Percentiles rank a stretch among this genome's conserved stretches.
Conservation (phyloP, 2,797 vertebrate genomes). For the Adelosebastes latens region DNA sequence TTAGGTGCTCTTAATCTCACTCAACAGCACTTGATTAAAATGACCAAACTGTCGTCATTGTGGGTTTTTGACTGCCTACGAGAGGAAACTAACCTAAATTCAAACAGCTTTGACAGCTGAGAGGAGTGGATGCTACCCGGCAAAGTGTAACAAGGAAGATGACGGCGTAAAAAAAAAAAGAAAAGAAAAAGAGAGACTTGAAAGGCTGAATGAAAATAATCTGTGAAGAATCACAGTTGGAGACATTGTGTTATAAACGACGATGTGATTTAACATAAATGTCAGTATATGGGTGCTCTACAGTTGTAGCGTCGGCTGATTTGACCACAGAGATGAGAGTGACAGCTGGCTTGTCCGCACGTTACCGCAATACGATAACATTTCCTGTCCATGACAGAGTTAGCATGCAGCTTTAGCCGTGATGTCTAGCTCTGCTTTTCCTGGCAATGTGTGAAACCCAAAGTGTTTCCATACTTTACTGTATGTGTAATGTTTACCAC, state of each 20-base stretch:
- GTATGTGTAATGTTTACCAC: too few relatives aligned
- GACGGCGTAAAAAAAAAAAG: background rate
- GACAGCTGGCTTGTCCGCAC: fast-evolving
- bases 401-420: too few relatives aligned
- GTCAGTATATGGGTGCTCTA: too few relatives aligned
- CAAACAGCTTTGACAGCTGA: constrained; percentile 8
- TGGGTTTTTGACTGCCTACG: constrained; percentile 1
- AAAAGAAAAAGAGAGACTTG: background rate
- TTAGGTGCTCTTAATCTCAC: constrained; percentile 39
- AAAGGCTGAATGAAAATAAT: background rate
- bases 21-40: constrained; percentile 49
- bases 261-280: too few relatives aligned
- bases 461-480: too few relatives aligned
- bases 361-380: too few relatives aligned
- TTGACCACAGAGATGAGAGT: too few relatives aligned
- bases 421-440: too few relatives aligned
- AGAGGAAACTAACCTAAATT: constrained; percentile 19
- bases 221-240: background rate
- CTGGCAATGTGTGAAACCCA: too few relatives aligned
- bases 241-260: background rate
- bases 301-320: too few relatives aligned
- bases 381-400: too few relatives aligned
- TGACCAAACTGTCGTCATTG: constrained; percentile 26
- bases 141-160: background rate
- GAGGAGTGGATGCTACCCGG: background rate